phyloP scores from a whole-genome alignment of 2,113 vertebrate genomes.

The Catharus fuscescens region DNA sequence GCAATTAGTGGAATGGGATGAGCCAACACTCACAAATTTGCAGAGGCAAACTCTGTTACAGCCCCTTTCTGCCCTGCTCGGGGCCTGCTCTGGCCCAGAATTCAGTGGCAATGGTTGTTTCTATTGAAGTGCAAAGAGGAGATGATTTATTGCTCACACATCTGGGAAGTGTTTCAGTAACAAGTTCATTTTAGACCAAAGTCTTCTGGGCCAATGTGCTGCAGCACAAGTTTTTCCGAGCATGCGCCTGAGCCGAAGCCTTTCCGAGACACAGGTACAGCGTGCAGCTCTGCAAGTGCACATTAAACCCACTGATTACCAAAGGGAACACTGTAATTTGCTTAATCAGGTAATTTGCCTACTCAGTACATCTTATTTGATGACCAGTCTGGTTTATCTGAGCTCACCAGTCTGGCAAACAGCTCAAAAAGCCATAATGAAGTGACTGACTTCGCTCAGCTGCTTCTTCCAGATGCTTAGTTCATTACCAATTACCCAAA shows the following conservation, averaged over 20 bases:
- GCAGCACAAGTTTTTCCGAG: background rate
- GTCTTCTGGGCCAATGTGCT: background rate
- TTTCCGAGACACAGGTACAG: background rate
- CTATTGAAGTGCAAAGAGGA: background rate
- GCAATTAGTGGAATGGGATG: background rate
- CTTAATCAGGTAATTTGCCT: background rate
- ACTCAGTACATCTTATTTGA: background rate
- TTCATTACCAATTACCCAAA: background rate
- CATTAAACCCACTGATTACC: background rate
- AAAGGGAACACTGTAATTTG: background rate
- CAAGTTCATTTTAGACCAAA: background rate
- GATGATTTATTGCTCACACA: background rate
- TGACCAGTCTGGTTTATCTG: conserved; percentile 10
- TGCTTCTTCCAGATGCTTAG: conserved; percentile 15
- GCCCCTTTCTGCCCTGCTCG: background rate
- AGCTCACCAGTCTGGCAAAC: background rate
- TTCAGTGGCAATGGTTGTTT: background rate
- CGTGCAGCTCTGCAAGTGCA: background rate
- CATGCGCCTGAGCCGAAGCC: rapidly evolving
- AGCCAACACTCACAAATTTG: background rate
- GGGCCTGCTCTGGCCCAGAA: background rate
- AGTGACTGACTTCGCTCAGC: background rate
- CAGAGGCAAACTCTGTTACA: background rate
- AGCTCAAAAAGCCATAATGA: background rate
- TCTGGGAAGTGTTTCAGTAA: background rate